Conservation (phyloP, 2,797 vertebrate species). For the Crax fasciolata region DNA sequence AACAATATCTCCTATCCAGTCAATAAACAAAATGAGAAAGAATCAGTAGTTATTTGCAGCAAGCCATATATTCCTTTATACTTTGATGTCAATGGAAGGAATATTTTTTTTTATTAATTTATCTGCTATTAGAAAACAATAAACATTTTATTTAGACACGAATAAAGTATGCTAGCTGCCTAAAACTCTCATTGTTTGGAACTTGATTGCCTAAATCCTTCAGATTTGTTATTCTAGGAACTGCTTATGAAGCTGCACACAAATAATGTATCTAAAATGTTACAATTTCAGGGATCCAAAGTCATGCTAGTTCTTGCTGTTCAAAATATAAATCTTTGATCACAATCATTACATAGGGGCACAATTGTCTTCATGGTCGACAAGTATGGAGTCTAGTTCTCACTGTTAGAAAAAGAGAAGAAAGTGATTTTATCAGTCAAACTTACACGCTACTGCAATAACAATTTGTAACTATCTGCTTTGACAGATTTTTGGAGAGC, state of each 20-base stretch:
- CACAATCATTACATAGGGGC: neutral
- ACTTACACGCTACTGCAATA: neutral
- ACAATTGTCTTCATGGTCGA: neutral
- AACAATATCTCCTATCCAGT: neutral
- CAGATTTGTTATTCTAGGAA: neutral
- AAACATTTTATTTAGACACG: neutral
- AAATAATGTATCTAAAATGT: neutral
- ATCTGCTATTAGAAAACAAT: neutral
- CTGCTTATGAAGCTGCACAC: neutral
- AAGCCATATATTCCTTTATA: neutral
- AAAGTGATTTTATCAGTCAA: neutral
- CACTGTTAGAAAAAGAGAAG: neutral
- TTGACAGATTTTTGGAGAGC: slow-evolving; percentile 41
- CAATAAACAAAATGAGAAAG: neutral
- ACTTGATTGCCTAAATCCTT: neutral
- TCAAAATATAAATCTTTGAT: neutral
- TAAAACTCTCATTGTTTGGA: neutral
- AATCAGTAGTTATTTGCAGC: neutral
- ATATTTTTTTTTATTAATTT: neutral
- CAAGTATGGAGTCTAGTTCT: neutral
- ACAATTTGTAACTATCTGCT: slow-evolving; percentile 7
- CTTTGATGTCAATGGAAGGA: neutral
- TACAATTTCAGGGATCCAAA: neutral
- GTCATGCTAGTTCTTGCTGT: neutral
- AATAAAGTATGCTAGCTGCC: neutral